Percentiles rank a stretch among this genome's conserved stretches.
These are phyloP conservation scores for Pristionchus mayeri DNA, from an alignment of 2,888 invertebrate genomes.

Conservation along the genomic window DNA sequence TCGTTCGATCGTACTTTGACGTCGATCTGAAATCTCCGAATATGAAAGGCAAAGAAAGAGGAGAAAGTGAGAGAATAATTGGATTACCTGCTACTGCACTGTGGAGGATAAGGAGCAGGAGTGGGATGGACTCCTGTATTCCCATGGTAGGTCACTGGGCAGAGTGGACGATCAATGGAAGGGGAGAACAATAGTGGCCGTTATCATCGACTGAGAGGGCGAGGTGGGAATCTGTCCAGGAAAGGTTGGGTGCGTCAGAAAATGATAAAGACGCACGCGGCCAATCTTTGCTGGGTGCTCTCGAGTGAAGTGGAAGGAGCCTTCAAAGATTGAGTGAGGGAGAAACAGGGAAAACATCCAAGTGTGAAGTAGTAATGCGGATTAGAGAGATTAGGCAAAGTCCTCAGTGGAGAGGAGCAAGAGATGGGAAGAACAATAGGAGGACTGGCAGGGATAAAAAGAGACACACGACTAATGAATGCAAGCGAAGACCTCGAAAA, in stretches of 20 bases:
- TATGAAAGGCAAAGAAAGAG: neutral
- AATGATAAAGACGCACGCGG: neutral
- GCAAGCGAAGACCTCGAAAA: neutral
- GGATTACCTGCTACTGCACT: neutral
- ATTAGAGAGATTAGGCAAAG: neutral
- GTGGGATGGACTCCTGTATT: neutral
- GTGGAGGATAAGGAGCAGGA: neutral
- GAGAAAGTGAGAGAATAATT: too few species aligned
- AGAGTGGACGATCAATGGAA: neutral
- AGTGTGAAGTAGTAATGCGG: neutral
- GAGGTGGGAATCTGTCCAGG: constrained; percentile 6
- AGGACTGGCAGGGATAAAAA: neutral
- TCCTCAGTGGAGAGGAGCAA: neutral
- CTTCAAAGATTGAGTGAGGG: neutral
- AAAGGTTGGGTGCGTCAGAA: constrained; percentile 19
- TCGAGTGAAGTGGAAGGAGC: neutral
- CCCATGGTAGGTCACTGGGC: neutral
- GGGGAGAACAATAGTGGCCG: neutral
- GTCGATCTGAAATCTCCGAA: neutral
- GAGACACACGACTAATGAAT: constrained; percentile 2
- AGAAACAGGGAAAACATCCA: neutral
- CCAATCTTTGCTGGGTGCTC: neutral
- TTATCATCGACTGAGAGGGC: constrained; percentile 12
- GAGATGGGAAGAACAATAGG: neutral
- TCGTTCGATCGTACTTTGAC: constrained; percentile 29